Conservation (phyloP, 2,113 vertebrate genomes). For the Zosterops borbonicus region DNA sequence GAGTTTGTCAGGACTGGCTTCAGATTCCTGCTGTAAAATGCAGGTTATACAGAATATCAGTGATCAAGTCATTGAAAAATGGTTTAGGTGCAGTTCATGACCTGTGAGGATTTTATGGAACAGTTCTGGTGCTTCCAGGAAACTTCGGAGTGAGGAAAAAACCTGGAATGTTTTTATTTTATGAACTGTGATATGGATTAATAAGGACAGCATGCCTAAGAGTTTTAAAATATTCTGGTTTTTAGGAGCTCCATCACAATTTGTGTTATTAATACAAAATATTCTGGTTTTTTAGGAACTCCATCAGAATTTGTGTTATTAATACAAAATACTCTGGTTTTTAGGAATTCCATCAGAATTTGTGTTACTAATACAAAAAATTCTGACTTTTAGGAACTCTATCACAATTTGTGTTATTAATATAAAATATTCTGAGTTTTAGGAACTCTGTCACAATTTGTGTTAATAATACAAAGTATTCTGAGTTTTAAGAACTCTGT, state of each 20-base stretch:
- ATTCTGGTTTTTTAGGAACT: neutral
- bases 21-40: neutral
- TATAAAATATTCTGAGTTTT: neutral
- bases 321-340: neutral
- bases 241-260: neutral
- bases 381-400: neutral
- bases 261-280: neutral
- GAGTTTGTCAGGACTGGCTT: neutral
- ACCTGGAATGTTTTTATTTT: neutral
- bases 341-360: neutral
- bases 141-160: neutral
- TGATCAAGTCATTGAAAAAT: neutral
- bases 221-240: neutral
- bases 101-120: neutral
- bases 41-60: neutral
- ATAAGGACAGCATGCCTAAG: neutral
- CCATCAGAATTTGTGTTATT: neutral
- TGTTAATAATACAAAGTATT: too few relatives aligned
- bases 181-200: neutral
- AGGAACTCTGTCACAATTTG: neutral
- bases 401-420: neutral
- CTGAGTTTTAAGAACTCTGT: neutral
- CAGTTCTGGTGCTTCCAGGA: neutral
- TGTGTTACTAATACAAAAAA: neutral
- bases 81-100: neutral